Conservation (phyloP, 2,113 vertebrate genomes). For the Mirounga angustirostris region DNA sequence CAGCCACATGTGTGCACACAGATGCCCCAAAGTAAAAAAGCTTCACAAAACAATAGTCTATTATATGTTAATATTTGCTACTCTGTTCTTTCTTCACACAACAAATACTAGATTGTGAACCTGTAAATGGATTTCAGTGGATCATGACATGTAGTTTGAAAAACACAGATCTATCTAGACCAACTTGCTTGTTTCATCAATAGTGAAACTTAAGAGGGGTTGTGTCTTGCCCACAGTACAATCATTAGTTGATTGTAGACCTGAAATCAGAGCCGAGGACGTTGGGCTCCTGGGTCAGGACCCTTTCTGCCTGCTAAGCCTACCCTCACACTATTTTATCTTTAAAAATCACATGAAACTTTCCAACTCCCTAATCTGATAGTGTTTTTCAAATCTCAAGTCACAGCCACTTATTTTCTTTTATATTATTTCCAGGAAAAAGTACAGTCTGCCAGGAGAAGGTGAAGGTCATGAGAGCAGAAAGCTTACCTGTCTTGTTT, state of each 20-base stretch:
- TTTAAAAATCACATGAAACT: neutral
- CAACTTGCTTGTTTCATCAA: neutral
- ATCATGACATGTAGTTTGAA: neutral
- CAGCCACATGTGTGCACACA: neutral
- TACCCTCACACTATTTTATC: neutral
- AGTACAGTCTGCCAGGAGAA: neutral
- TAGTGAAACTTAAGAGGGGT: neutral
- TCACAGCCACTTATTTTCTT: neutral
- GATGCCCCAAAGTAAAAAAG: neutral
- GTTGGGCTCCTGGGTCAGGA: neutral
- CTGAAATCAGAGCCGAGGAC: neutral
- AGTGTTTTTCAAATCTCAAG: neutral
- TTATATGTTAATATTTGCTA: neutral
- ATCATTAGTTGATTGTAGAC: neutral
- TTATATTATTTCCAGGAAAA: neutral
- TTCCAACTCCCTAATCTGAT: neutral
- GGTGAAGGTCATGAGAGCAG: neutral
- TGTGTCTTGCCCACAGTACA: neutral
- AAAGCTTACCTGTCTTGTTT: neutral
- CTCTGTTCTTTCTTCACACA: constrained; percentile 2
- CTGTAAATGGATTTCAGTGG: neutral
- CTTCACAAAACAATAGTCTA: neutral
- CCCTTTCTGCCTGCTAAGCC: neutral
- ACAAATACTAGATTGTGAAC: neutral
- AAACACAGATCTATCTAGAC: neutral